Evolutionary conservation across 2,888 invertebrate species (phyloP), one percentile per base, ranked within the genome.

Genomic region (Anoplius nigerrimus): DNA sequence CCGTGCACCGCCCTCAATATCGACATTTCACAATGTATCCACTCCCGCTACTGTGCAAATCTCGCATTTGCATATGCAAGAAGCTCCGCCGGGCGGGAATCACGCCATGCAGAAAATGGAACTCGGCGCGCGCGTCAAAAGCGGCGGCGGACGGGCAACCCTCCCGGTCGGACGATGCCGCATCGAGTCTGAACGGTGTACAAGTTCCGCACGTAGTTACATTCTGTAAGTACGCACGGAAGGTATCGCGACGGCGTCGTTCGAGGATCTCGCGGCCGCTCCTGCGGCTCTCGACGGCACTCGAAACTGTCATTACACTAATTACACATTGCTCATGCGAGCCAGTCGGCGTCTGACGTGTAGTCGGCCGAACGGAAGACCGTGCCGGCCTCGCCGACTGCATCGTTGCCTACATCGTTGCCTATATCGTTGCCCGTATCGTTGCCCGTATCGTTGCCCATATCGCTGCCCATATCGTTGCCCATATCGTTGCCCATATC

Each of bases 271-370:
- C 59, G 42, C 45, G 62, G n/a, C 48, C 58, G 60, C 69, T 60
- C 55, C 56, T 27, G 60, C 20, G 15, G 54, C 48, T 55, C 54
- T 27, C 55, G 61, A 51, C 34, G 56, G 68, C 71, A 73, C 75
- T 75, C 63, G 74, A 68, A 73, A 77, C 78, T 78, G 76, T 80
- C 78, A 78, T 79, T 78, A 81, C 63, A 71, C 75, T 79, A 80
- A 80, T 81, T 80, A 80, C 75, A 76, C 69, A 58, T 60, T 46
- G 42, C 53, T 66, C 59, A 24, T 59, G 55, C 43, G 46, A 34
- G 13, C 61, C 46, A 51, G 43, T 34, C 34, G 11, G 34, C 55
- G 55, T 52, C 66, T 54, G 54, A 13, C 34, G 11, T 34, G 34
- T 34, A 34, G 11, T 6, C 27, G 27, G 27, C 27, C 27, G 27